These are phyloP conservation scores for Colius striatus DNA, from an alignment of 2,113 vertebrate genomes.

Conservation along the genomic window DNA sequence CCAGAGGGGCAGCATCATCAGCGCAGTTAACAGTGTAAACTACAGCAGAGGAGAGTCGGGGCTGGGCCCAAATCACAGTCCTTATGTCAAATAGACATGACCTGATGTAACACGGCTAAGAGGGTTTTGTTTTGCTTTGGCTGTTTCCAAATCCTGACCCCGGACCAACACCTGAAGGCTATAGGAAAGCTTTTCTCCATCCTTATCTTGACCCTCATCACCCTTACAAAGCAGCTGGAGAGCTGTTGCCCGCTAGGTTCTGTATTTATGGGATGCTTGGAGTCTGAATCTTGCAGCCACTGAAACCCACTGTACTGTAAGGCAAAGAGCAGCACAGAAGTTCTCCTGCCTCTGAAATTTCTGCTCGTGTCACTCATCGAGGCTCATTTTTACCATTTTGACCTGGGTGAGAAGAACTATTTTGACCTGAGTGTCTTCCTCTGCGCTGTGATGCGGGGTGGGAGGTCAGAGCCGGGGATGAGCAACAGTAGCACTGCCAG, in stretches of 20 bases:
- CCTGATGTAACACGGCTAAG: not conserved
- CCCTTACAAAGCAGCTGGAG: not conserved
- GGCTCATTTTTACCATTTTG: conserved; percentile 8
- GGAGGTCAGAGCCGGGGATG: not conserved
- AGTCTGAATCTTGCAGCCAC: conserved; percentile 3
- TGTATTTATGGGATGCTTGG: not conserved
- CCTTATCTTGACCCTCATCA: not conserved
- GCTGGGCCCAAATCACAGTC: not conserved
- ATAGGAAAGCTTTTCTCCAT: not conserved
- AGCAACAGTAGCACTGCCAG: not conserved
- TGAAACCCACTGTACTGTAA: not conserved
- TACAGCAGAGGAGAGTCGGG: not conserved
- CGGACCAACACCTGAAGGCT: not conserved
- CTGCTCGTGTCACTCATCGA: not conserved
- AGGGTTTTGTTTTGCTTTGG: not conserved
- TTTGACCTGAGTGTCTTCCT: not conserved
- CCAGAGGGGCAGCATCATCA: not conserved
- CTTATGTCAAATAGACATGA: not conserved
- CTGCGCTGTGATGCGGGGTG: not conserved
- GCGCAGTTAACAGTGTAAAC: not conserved
- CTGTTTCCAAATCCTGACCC: not conserved
- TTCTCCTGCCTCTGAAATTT: conserved; percentile 11
- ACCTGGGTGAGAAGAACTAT: not conserved
- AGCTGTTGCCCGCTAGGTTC: not conserved
- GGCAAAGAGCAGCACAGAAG: not conserved